Percentiles rank a stretch among this genome's conserved stretches.
phyloP scores from a whole-genome alignment of 2,888 invertebrate species.

The Netelia virgata region DNA sequence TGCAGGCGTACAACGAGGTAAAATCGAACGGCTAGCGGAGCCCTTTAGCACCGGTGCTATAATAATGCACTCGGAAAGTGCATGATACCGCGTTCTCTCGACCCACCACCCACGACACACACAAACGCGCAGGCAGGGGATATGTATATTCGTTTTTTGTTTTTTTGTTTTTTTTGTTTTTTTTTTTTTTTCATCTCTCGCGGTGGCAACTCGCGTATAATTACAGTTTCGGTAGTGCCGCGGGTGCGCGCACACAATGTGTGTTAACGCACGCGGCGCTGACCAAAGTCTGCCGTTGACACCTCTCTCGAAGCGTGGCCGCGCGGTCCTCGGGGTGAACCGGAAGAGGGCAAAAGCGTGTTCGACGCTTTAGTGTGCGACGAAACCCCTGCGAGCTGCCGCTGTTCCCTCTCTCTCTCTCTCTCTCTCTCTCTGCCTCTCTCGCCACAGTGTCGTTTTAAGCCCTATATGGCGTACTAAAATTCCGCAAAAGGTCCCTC shows the following conservation, averaged over 20 bases:
- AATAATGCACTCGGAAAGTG: constrained; percentile 30
- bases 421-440: constrained; percentile 11
- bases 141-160: constrained; percentile 31
- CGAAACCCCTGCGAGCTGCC: constrained; percentile 31
- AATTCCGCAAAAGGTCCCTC: constrained; percentile 60
- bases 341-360: constrained; percentile 42
- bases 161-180: constrained; percentile 39
- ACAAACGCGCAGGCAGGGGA: neutral
- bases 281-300: constrained; percentile 77
- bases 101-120: neutral
- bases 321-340: constrained; percentile 1
- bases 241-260: constrained; percentile 22
- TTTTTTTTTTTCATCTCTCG: constrained; percentile 30
- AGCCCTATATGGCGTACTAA: constrained; percentile 28
- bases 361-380: constrained; percentile 25
- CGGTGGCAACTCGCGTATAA: constrained; percentile 69
- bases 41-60: neutral
- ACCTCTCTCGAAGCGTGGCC: constrained; percentile 65
- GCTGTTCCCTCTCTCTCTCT: constrained; percentile 15
- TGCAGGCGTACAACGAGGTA: neutral
- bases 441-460: constrained; percentile 21
- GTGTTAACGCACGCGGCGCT: constrained; percentile 72
- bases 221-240: constrained; percentile 76
- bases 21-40: neutral
- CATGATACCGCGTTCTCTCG: constrained; percentile 26